A percentile compares a stretch with the other conserved stretches of the same genome.
Evolutionary conservation across 2,888 invertebrate species (phyloP).

Genomic region (Caenorhabditis sp.): DNA sequence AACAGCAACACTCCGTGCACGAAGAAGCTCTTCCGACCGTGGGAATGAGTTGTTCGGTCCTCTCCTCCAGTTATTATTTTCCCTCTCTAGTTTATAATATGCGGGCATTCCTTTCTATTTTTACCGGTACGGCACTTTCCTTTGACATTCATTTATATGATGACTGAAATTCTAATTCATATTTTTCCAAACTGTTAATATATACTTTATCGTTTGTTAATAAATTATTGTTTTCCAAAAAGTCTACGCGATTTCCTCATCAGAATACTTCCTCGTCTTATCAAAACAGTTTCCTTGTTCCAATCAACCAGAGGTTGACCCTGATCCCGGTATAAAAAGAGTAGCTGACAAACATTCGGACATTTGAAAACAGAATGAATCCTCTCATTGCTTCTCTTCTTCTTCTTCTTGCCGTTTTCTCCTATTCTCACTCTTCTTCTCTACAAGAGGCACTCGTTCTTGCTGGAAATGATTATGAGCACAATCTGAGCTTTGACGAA

Average conservation of each 20-base stretch:
- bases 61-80: neutral
- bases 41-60: slow-evolving; percentile 15
- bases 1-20: neutral
- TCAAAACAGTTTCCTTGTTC: too few relatives aligned
- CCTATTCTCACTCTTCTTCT: neutral
- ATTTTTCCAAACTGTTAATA: too few relatives aligned
- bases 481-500: neutral
- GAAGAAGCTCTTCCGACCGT: slow-evolving; percentile 30
- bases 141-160: too few relatives aligned
- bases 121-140: neutral
- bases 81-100: neutral
- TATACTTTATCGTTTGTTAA: too few relatives aligned
- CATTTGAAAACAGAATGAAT: too few relatives aligned
- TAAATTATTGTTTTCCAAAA: too few relatives aligned
- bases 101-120: neutral
- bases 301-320: too few relatives aligned
- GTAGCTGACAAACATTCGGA: too few relatives aligned
- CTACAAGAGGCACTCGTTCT: neutral
- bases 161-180: too few relatives aligned
- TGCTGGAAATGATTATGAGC: neutral
- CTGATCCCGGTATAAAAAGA: too few relatives aligned
- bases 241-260: too few relatives aligned
- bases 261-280: too few relatives aligned
- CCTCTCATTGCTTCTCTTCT: neutral
- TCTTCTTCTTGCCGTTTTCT: neutral